These are phyloP conservation scores for Sylvicapra grimmia DNA, from an alignment of 2,113 vertebrate genomes.

Conservation along the genomic window DNA sequence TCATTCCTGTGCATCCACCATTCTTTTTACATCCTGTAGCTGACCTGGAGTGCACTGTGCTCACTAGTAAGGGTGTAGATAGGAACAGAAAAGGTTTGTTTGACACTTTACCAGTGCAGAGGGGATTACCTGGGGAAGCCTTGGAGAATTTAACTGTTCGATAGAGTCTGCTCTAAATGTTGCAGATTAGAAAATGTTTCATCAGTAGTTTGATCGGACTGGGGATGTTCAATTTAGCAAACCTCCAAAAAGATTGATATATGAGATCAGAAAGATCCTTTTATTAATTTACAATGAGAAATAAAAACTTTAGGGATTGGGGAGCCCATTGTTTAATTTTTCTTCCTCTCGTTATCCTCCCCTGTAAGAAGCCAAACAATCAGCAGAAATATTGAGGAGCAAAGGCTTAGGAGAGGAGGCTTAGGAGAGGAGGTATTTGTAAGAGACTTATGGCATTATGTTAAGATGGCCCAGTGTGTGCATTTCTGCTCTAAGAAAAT, in stretches of 20 bases:
- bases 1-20: no score
- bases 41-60: neutral
- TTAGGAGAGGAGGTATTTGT: neutral
- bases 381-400: neutral
- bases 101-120: neutral
- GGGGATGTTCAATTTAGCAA: neutral
- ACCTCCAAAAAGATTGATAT: neutral
- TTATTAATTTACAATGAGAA: constrained; percentile 21
- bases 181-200: neutral
- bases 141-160: neutral
- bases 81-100: neutral
- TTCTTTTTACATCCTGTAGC: neutral
- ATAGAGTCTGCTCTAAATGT: neutral
- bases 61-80: neutral
- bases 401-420: neutral
- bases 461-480: neutral
- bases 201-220: neutral
- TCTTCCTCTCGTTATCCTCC: neutral
- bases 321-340: neutral
- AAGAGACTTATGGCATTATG: neutral
- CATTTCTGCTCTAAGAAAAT: neutral
- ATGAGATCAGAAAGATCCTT: neutral
- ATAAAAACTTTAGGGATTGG: neutral
- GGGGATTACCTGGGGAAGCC: neutral
- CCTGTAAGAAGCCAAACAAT: neutral